Conservation (phyloP, 2,113 vertebrate species). For the Actenoides hombroni region DNA sequence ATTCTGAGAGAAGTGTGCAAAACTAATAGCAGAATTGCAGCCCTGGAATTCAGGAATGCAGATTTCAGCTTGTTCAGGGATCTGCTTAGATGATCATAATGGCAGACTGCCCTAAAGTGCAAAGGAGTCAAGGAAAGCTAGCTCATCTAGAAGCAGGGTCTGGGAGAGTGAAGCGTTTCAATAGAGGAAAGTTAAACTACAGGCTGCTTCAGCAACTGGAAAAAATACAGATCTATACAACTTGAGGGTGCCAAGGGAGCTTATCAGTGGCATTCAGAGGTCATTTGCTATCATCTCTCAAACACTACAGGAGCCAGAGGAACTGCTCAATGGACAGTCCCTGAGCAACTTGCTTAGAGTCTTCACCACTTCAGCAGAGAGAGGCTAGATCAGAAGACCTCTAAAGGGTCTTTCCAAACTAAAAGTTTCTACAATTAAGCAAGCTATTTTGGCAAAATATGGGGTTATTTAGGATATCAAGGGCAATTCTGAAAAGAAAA, state of each 20-base stretch:
- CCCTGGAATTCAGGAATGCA: background rate
- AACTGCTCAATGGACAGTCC: background rate
- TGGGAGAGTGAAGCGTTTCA: background rate
- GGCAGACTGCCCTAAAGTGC: background rate
- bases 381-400: background rate
- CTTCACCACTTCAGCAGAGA: background rate
- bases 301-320: background rate
- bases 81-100: background rate
- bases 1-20: background rate
- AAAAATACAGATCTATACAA: fast-evolving
- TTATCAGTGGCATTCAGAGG: background rate
- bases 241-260: background rate
- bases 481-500: background rate
- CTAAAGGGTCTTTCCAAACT: background rate
- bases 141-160: background rate
- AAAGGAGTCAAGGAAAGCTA: background rate
- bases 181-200: background rate
- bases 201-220: background rate
- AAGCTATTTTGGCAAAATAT: background rate
- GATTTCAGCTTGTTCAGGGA: background rate
- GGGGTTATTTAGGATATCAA: background rate
- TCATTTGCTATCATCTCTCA: background rate
- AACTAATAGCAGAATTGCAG: background rate
- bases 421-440: background rate
- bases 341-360: background rate